These are phyloP conservation scores for Lycaon pictus DNA, from an alignment of 2,113 vertebrate genomes.

Conservation along the genomic window DNA sequence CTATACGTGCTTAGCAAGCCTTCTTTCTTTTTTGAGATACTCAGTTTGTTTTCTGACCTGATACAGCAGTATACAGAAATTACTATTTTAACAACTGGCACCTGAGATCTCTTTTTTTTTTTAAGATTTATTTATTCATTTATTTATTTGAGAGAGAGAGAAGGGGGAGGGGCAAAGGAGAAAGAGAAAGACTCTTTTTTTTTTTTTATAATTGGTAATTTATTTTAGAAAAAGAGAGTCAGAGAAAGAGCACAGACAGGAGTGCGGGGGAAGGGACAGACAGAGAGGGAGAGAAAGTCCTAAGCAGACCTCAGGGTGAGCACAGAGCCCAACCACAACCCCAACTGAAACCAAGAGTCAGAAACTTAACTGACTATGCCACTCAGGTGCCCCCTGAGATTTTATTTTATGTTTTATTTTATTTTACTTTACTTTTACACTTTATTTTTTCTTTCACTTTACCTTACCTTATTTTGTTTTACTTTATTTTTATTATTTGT, in stretches of 20 bases:
- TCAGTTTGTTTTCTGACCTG: background rate
- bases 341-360: background rate
- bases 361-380: background rate
- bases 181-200: background rate
- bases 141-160: background rate
- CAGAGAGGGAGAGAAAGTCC: background rate
- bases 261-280: background rate
- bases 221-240: background rate
- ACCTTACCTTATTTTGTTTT: background rate
- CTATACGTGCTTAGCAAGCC: background rate
- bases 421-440: background rate
- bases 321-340: background rate
- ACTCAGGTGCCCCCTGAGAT: background rate
- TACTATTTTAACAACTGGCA: conserved; percentile 28
- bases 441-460: background rate
- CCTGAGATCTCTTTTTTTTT: background rate
- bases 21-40: conserved; percentile 17
- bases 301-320: background rate
- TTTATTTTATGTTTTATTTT: background rate
- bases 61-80: background rate
- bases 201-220: background rate
- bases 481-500: background rate
- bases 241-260: background rate
- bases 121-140: background rate
- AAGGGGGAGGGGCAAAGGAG: background rate